Conservation (phyloP, 2,113 vertebrate species). For the Columba janthina region DNA sequence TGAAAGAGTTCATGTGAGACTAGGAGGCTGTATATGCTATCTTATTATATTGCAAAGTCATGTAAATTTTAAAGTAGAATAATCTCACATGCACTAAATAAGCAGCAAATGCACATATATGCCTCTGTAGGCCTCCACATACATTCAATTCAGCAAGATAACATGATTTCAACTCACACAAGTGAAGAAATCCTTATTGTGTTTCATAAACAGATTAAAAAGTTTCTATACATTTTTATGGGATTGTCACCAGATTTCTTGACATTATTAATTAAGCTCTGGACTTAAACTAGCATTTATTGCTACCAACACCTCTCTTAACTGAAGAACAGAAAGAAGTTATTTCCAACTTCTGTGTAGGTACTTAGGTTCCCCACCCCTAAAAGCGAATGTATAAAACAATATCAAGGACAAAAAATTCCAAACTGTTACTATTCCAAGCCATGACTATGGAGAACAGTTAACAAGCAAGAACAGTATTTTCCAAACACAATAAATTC, state of each 20-base stretch:
- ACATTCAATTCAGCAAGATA: neutral
- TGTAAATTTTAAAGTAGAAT: neutral
- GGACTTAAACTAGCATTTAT: neutral
- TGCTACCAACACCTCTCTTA: neutral
- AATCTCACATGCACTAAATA: neutral
- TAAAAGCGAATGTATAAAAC: neutral
- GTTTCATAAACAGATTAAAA: neutral
- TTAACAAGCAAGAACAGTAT: neutral
- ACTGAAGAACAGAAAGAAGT: neutral
- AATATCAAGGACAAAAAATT: neutral
- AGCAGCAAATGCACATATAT: neutral
- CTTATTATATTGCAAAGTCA: neutral
- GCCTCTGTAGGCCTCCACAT: neutral
- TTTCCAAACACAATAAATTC: neutral
- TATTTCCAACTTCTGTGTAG: neutral
- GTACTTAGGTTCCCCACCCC: neutral
- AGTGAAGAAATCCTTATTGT: neutral
- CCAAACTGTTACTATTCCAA: neutral
- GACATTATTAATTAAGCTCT: neutral
- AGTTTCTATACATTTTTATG: neutral
- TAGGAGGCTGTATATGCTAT: neutral
- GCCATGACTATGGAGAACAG: neutral
- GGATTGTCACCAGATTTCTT: neutral
- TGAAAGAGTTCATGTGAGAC: neutral
- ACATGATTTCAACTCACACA: neutral